Percentiles rank a stretch among this genome's conserved stretches.
These are phyloP conservation scores for Atethmia centrago DNA, from an alignment of 2,888 invertebrate genomes.

Conservation along the genomic window DNA sequence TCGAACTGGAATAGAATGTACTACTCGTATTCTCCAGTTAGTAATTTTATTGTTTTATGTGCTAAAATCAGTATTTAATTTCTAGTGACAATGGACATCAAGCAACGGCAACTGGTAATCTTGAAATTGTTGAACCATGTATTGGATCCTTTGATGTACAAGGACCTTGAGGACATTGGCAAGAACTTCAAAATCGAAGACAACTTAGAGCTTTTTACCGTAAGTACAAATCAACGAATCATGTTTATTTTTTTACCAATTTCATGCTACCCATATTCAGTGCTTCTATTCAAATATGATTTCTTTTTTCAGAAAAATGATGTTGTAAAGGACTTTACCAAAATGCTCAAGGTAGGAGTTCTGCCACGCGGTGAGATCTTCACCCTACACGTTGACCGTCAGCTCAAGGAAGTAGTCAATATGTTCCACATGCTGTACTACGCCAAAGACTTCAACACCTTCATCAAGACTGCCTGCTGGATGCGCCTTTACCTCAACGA, in stretches of 20 bases:
- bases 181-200: constrained; percentile 84
- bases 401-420: constrained; percentile 87
- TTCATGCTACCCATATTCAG: neutral
- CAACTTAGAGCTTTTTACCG: constrained; percentile 73
- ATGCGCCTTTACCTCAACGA: constrained; percentile 89
- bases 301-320: constrained; percentile 87
- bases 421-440: constrained; percentile 90
- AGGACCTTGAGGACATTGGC: constrained; percentile 85
- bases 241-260: neutral
- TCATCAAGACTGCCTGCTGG: constrained; percentile 88
- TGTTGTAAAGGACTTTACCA: constrained; percentile 90
- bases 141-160: constrained; percentile 86
- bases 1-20: neutral
- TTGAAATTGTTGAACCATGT: constrained; percentile 89
- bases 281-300: neutral
- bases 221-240: constrained; percentile 2
- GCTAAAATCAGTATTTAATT: constrained; percentile 26
- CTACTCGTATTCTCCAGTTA: neutral
- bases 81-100: constrained; percentile 84
- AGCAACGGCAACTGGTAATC: constrained; percentile 86
- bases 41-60: neutral
- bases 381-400: constrained; percentile 86
- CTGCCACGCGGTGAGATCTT: constrained; percentile 90
- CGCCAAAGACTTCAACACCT: constrained; percentile 88
- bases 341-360: constrained; percentile 88